Conservation (phyloP, 1,140 invertebrate species). For the Brachionus angularis region DNA sequence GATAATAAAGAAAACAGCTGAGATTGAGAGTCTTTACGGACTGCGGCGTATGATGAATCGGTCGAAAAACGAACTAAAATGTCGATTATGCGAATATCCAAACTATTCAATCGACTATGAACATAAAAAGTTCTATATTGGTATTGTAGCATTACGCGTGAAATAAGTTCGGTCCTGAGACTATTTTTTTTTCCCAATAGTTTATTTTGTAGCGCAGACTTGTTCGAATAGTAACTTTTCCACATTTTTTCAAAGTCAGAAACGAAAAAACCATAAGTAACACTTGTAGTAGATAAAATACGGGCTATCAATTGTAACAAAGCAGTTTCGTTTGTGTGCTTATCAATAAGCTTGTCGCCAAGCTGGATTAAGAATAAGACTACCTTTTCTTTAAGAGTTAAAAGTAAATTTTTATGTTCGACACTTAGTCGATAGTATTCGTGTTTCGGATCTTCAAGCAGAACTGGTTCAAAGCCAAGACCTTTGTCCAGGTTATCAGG, state of each 20-base stretch:
- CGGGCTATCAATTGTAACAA: not conserved
- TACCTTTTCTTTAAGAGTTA: constrained; percentile 3
- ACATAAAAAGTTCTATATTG: constrained; percentile 38
- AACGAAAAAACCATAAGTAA: constrained; percentile 37
- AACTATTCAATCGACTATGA: constrained; percentile 62
- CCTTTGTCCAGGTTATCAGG: constrained; percentile 3
- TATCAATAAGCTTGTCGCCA: not conserved
- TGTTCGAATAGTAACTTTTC: constrained; percentile 20
- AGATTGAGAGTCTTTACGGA: constrained; percentile 65
- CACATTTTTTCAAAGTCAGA: constrained; percentile 40
- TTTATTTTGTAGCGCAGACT: constrained; percentile 29
- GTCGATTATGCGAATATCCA: constrained; percentile 65
- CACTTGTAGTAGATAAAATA: constrained; percentile 1
- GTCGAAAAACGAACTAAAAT: constrained; percentile 57
- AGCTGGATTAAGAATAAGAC: not conserved
- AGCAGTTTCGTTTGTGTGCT: constrained; percentile 3
- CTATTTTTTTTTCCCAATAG: constrained; percentile 36
- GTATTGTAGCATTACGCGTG: constrained; percentile 31
- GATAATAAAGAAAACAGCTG: constrained; percentile 61
- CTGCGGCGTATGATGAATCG: constrained; percentile 55
- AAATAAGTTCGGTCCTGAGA: constrained; percentile 13
- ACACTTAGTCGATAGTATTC: constrained; percentile 8
- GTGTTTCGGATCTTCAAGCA: not conserved
- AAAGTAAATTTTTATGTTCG: constrained; percentile 2
- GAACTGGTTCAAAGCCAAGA: not conserved